Base-by-base conservation (phyloP, 2,797 vertebrate genomes). In the Girardinus metallicus region DNA sequence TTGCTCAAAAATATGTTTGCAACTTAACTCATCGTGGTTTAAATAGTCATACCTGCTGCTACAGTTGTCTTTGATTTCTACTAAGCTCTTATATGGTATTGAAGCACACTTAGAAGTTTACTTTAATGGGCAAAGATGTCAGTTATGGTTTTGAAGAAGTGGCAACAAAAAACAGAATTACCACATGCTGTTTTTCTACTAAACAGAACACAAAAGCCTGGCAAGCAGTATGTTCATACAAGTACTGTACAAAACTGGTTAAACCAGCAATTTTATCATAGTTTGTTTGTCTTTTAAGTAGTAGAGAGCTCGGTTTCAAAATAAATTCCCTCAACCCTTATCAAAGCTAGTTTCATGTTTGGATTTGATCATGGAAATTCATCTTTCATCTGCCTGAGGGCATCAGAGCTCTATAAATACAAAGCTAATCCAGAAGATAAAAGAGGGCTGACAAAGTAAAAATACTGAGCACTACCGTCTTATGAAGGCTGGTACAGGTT, bases 351-450 rank as follows among this genome's bases (percentile, higher is more conserved):
- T 10, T 60, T 80, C 47, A 70, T 78, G 31, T 70, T 77, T 62
- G n/a, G 29, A 49, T 75, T 57, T 57, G 1, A 85, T 66, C 12
- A 36, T 21, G 18, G 66, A 60, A 53, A 74, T 80, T 66, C 5
- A 68, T 75, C 68, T 75, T 53, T 47, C 53, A 64, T 64, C 41
- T 68, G 62, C 36, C 76, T 78, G 39, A 83, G 31, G 41, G 39
- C 75, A 86, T 82, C 77, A 84, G 47, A 79, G 41, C 26, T 71
- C n/a, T 80, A 83, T 70, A 80, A 89, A 83, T 79, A 12, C 31
- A 75, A 39, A 21, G 77, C 80, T n/a, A 51, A 83, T 83, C 85
- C 47, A 80, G 70, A 91, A 82, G 57, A 79, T 81, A 46, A 77
- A 78, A 43, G 66, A 84, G 78, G 76, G 49, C 51, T 51, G 41